Evolutionary conservation across 2,797 vertebrate genomes (phyloP).

Genomic region (Lycodopsis pacificus): DNA sequence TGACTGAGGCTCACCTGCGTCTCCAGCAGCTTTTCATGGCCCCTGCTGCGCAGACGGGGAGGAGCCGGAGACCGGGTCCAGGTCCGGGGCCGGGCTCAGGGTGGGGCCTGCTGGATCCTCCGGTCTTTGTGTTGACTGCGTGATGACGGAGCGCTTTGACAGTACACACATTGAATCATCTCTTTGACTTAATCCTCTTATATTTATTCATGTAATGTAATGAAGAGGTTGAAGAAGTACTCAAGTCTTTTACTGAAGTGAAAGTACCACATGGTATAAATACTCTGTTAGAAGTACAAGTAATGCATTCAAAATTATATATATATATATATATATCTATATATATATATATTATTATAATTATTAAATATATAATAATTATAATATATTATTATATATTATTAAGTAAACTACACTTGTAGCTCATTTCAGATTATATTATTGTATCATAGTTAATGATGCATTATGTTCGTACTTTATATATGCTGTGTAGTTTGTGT

Average conservation of each 20-base stretch:
- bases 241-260: not conserved
- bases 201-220: not conserved
- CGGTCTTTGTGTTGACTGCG: not conserved
- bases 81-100: not conserved
- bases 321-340: not conserved
- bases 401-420: not conserved
- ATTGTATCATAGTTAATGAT: not conserved
- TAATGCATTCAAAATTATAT: no score
- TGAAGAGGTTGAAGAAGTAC: not conserved
- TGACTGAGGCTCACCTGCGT: constrained; percentile 29
- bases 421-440: not conserved
- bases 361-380: no score
- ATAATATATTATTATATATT: no score
- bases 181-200: not conserved
- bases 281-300: not conserved
- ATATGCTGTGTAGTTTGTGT: no score
- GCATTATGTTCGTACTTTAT: not conserved
- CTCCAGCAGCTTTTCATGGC: constrained; percentile 16
- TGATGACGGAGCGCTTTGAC: not conserved
- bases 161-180: not conserved
- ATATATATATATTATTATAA: no score
- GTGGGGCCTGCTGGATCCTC: constrained; percentile 2
- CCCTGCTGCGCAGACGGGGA: not conserved
- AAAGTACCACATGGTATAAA: not conserved
- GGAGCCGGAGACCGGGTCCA: not conserved